Base-by-base conservation (phyloP, 2,888 invertebrate species). In the Crossocerus cetratus region DNA sequence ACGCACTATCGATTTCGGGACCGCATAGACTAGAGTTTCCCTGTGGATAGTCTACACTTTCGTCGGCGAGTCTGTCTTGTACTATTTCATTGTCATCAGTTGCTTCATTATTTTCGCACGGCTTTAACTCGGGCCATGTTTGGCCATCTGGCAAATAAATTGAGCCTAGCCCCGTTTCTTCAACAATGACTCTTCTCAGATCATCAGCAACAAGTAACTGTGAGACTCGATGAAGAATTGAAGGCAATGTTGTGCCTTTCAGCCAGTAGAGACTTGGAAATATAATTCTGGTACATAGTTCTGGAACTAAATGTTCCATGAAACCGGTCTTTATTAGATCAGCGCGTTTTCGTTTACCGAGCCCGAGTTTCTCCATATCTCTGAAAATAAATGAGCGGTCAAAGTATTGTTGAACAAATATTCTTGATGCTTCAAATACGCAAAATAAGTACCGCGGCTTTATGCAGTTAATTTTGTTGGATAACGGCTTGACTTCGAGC, bases 211-310 rank as follows among this genome's bases (percentile, higher is more conserved):
- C 89, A 13, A 97, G 91, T 20, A 97, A 90, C 87, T 94, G 93
- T 59, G 92, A 88, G 1, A 94, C 91, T 87, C 99, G 93, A 86
- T 97, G 96, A 42, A 99, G 86, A 69, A 98, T 93, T 20, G 96
- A 95, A 0, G 99, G 99, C 68, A 99, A 87, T 65, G 96, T 93
- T 1, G 94, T 93, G 0, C 96, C 95, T 90, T 98, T 97, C 21
- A 96, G 92, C 96, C 98, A 98, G 72, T 98, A 91, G 13, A 94
- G 91, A 18, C 94, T 93, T 0, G 96, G 95, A 86, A 93, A 96
- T 0, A 92, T 91, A 76, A 94, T 94, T 84, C 93, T 93, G 23
- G 94, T 93, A 86, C 97, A 96, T 76, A 98, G 92, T 90, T 99
- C 99, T 0, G 99, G 98, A 13, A 99, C 93, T 56, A 99, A 92